phyloP scores from a whole-genome alignment of 1,140 invertebrate species.

The Hylaeus volcanicus region DNA sequence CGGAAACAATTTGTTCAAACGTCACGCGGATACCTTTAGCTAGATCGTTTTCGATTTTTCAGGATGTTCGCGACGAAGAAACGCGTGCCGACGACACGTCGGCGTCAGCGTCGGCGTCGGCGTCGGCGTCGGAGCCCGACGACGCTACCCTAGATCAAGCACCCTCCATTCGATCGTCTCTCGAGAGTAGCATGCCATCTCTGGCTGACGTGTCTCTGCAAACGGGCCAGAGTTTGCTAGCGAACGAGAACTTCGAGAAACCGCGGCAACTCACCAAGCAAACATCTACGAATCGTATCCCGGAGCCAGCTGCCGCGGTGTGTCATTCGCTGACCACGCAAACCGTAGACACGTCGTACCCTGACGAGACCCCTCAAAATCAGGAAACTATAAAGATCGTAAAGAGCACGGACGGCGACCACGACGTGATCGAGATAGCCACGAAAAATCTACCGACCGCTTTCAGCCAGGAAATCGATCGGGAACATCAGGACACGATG shows the following conservation, averaged over 20 bases:
- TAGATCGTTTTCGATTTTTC: slow-evolving; percentile 42
- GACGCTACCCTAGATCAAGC: slow-evolving; percentile 75
- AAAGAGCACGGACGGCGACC: slow-evolving; percentile 84
- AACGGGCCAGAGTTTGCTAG: slow-evolving; percentile 75
- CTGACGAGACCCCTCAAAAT: slow-evolving; percentile 44
- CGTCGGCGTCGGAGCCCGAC: slow-evolving; percentile 51
- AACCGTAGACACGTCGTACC: slow-evolving; percentile 26
- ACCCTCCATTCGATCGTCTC: slow-evolving; percentile 72
- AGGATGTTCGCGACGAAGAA: slow-evolving; percentile 69
- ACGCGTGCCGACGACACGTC: slow-evolving; percentile 56
- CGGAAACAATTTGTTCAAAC: neutral
- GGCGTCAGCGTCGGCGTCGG: no score
- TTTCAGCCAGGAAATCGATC: slow-evolving; percentile 73
- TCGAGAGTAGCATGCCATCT: slow-evolving; percentile 67
- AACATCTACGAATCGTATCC: slow-evolving; percentile 72
- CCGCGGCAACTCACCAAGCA: slow-evolving; percentile 70
- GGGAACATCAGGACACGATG: slow-evolving; percentile 26
- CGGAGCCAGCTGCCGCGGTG: slow-evolving; percentile 38
- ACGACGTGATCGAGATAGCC: slow-evolving; percentile 90
- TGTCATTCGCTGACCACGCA: slow-evolving; percentile 68
- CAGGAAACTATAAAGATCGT: slow-evolving; percentile 86
- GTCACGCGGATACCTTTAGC: neutral
- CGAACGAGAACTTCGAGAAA: slow-evolving; percentile 63
- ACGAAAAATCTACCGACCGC: slow-evolving; percentile 82
- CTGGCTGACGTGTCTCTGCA: slow-evolving; percentile 77